Base-by-base conservation (phyloP, 2,888 invertebrate genomes). In the Morinoia aosen region DNA sequence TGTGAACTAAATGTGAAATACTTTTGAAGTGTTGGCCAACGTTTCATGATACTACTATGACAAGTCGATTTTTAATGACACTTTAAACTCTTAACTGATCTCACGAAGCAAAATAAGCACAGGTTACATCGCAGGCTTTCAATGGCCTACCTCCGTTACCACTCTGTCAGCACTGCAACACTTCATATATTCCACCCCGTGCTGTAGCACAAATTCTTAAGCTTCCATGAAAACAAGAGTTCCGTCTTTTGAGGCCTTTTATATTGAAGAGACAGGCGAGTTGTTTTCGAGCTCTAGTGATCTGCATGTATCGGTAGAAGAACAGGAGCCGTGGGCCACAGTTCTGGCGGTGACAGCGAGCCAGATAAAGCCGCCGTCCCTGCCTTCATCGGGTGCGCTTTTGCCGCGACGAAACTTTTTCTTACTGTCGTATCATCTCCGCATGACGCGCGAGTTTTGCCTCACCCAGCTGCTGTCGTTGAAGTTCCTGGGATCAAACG, bases 291-390 rank as follows among this genome's bases (percentile, higher is more conserved):
- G 90, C 40, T 10, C 8, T 39, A 40, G 90, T 40, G 90, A 90
- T 90, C 90, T 90, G 90, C 90, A 90, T 90, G 90, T 90, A 90
- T 90, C 90, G 90, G 90, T 19, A 90, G 76, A 76, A 76, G 76
- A 76, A 76, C 76, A 76, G 76, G 25, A 76, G 76, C 76, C 25
- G 76, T 33, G 76, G 76, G 25, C 76, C 10, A 33, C 33, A 33
- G 8, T 10, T 76, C 76, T 76, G 76, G 25, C 25, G 25, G 19
- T 33, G 76, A 76, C 76, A 76, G 76, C 76, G 76, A 16, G 76
- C 25, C 76, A 76, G 76, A 76, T 76, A 76, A 76, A 76, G 76
- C 76, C 76, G 16, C 76, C 19, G 19, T 33, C 33, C 33, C 76
- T 76, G 25, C 33, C 76, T 16, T 16, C 76, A 33, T 76, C 76